These are phyloP conservation scores for Drosophila austrosaltans DNA, from an alignment of 2,888 invertebrate species.

Conservation along the genomic window DNA sequence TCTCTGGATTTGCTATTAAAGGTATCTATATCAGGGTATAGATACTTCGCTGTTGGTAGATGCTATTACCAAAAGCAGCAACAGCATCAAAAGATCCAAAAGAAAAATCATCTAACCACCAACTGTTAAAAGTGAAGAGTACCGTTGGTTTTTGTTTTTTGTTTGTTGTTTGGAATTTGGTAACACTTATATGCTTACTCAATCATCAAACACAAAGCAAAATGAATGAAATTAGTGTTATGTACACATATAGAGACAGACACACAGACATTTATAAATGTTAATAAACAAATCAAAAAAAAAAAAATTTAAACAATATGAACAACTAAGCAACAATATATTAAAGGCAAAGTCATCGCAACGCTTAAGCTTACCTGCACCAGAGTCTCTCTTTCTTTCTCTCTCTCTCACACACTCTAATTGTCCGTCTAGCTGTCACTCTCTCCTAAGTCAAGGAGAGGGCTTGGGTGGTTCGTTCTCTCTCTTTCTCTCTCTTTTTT, in stretches of 20 bases:
- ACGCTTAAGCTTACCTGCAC: slow-evolving; percentile 55
- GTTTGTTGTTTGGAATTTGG: slow-evolving; percentile 18
- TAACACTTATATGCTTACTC: slow-evolving; percentile 22
- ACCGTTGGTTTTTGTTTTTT: slow-evolving; percentile 2
- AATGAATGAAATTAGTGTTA: slow-evolving; percentile 1
- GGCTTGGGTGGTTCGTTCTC: slow-evolving; percentile 3
- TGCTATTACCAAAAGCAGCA: no score
- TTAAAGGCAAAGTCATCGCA: slow-evolving; percentile 40
- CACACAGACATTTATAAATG: slow-evolving; percentile 10
- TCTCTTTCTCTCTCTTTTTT: slow-evolving; percentile 1
- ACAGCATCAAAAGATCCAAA: not conserved
- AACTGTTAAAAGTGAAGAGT: not conserved
- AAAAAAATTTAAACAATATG: slow-evolving; percentile 30
- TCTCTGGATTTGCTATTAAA: no score
- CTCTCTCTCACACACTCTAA: slow-evolving; percentile 50
- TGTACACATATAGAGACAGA: slow-evolving; percentile 9
- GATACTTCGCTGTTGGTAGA: no score
- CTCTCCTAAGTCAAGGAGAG: slow-evolving; percentile 46
- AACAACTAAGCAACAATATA: slow-evolving; percentile 30
- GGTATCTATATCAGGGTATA: no score
- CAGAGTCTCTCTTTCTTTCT: slow-evolving; percentile 51
- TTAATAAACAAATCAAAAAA: slow-evolving; percentile 45
- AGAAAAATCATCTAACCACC: not conserved
- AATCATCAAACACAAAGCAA: slow-evolving; percentile 30
- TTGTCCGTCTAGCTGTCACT: slow-evolving; percentile 52